Evolutionary conservation across 2,888 invertebrate species (phyloP).

Genomic region (Ceramica pisi): DNA sequence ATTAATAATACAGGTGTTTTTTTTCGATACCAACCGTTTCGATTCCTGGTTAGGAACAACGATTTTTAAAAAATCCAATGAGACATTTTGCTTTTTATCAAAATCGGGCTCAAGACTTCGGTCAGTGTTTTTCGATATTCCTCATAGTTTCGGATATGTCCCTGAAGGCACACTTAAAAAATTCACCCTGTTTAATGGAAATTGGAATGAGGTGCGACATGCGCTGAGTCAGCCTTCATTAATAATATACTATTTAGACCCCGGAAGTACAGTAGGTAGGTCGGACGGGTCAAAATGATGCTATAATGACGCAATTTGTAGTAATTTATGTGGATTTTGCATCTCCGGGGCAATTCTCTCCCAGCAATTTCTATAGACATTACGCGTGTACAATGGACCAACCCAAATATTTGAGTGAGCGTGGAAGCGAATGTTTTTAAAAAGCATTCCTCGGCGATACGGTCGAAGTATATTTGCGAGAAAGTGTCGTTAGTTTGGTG

Average conservation of each 20-base stretch:
- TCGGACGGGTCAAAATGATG: conserved; percentile 38
- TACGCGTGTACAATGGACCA: conserved; percentile 26
- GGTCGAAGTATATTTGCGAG: conserved; percentile 57
- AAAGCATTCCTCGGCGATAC: conserved; percentile 53
- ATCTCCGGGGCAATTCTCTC: conserved; percentile 31
- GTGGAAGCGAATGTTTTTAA: conserved; percentile 43
- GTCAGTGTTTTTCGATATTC: too few species aligned
- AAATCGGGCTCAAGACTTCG: too few species aligned
- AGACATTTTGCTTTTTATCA: too few species aligned
- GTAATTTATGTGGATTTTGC: conserved; percentile 53
- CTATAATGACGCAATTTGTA: conserved; percentile 54
- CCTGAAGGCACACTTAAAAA: too few species aligned
- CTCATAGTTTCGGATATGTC: too few species aligned
- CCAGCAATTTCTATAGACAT: conserved; percentile 32
- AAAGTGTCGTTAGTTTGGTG: conserved; percentile 69
- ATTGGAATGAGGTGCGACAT: conserved; percentile 15
- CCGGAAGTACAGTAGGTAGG: conserved; percentile 58
- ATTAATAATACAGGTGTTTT: too few species aligned
- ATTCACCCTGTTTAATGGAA: too few species aligned
- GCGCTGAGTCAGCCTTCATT: conserved; percentile 29
- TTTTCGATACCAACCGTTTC: too few species aligned
- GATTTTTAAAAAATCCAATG: too few species aligned
- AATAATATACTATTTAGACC: conserved; percentile 46
- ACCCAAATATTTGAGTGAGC: conserved; percentile 42
- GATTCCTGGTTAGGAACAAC: too few species aligned